Evolutionary conservation across 2,113 vertebrate species (phyloP), one percentile per base, ranked within the genome.

Genomic region (Crocuta crocuta): DNA sequence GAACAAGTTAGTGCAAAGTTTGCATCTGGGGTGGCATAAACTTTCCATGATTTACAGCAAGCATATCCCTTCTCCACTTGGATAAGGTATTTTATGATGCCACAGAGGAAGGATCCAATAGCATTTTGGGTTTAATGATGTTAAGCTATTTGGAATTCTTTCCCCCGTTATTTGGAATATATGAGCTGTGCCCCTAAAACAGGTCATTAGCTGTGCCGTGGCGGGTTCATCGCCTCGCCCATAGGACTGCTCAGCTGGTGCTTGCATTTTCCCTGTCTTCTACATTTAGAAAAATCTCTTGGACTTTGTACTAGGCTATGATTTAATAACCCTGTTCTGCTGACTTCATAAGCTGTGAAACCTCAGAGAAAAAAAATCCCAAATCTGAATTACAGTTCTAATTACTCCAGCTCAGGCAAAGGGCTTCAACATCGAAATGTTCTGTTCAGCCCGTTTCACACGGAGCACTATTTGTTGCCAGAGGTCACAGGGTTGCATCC

Each of bases 131-230:
- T 94, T 98, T 98, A 98, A 98, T 98, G 98, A 98, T 97, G 98
- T 98, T 87, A 98, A 99, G 92, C 96, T 98, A 97, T 95, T 98
- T 97, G 98, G 96, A 98, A 98, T 98, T 98, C 98, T 92, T 97
- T 93, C 84, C 87, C 93, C 95, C 81, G 96, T 98, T 98, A 97
- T 53, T 96, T 97, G 95, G 92, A 98, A 92, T 94, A 85, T 94
- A 95, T 86, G 96, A 97, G 87, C 96, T 91, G 39, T 96, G 96
- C 83, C 96, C 97, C 97, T 97, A 97, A 97, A 98, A 96, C 94
- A 98, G 94, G 97, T n/a, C 70, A 98, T 98, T 98, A 99, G 97
- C 84, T 97, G 94, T 82, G 81, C 92, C 9, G 53, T 65, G 90
- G 98, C 3, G 96, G 95, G 94, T 97, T 98, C 93, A 98, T 81